A percentile compares a stretch with the other conserved stretches of the same genome.
Conservation (phyloP, 2,113 vertebrate species). For the Ceyx cyanopectus region DNA sequence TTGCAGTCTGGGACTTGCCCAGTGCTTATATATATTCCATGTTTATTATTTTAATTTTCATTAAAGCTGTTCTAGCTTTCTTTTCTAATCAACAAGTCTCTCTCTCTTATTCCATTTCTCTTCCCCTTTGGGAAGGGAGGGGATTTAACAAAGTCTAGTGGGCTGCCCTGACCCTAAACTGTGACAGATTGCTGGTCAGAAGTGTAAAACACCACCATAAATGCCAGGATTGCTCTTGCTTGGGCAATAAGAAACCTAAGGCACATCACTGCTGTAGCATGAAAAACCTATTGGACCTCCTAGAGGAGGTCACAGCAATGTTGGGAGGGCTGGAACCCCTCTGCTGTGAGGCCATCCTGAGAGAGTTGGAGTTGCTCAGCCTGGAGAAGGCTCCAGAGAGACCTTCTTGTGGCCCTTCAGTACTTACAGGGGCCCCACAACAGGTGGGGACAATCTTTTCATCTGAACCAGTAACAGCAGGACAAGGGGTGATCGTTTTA, state of each 20-base stretch:
- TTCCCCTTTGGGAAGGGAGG: no score
- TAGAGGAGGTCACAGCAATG: no score
- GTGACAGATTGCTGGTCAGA: neutral
- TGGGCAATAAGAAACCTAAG: neutral
- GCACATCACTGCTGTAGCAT: neutral
- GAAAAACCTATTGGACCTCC: no score
- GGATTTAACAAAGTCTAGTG: no score
- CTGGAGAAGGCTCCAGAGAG: neutral
- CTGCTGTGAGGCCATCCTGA: neutral
- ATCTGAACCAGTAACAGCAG: neutral
- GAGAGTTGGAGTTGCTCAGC: neutral
- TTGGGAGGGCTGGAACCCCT: neutral
- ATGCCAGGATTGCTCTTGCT: neutral
- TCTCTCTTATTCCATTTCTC: no score
- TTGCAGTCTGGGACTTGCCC: no score
- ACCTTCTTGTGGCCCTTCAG: neutral
- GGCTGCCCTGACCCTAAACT: no score
- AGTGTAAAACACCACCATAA: neutral
- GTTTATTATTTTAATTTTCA: no score
- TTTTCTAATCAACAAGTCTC: no score
- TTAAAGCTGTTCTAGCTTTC: no score
- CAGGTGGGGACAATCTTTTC: neutral
- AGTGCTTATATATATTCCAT: no score
- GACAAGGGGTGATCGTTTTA: neutral
- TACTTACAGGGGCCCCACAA: neutral